Conservation (phyloP, 2,797 vertebrate genomes). For the Protonibea diacanthus region DNA sequence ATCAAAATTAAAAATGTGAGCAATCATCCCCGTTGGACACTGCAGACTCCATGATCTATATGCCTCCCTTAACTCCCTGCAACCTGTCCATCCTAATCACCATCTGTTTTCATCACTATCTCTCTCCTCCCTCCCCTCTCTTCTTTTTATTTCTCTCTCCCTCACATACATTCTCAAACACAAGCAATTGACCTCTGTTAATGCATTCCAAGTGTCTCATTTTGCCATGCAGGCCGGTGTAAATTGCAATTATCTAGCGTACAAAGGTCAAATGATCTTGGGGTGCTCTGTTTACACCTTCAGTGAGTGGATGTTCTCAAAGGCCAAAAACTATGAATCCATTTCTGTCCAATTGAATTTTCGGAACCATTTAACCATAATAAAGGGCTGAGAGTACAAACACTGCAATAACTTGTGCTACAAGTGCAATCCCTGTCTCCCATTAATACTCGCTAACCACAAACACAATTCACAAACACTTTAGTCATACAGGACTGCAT, state of each 20-base stretch:
- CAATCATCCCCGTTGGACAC: background rate
- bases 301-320: conserved; percentile 23
- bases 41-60: background rate
- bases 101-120: background rate
- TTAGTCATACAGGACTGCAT: background rate
- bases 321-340: conserved; percentile 15
- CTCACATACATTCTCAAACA: conserved; percentile 30
- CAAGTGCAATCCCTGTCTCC: background rate
- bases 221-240: conserved; percentile 28
- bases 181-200: conserved; percentile 45
- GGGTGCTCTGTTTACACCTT: conserved; percentile 16
- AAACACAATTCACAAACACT: background rate
- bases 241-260: conserved; percentile 46
- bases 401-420: background rate
- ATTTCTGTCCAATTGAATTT: conserved; percentile 29
- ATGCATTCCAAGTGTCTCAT: conserved; percentile 19
- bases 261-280: conserved; percentile 59
- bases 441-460: background rate
- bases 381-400: background rate
- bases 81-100: conserved; percentile 4
- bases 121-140: background rate
- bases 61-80: background rate
- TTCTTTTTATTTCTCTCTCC: conserved; percentile 4
- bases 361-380: conserved; percentile 22
- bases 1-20: background rate